Base-by-base conservation (phyloP, 1,140 invertebrate species). In the Magallana angulata region DNA sequence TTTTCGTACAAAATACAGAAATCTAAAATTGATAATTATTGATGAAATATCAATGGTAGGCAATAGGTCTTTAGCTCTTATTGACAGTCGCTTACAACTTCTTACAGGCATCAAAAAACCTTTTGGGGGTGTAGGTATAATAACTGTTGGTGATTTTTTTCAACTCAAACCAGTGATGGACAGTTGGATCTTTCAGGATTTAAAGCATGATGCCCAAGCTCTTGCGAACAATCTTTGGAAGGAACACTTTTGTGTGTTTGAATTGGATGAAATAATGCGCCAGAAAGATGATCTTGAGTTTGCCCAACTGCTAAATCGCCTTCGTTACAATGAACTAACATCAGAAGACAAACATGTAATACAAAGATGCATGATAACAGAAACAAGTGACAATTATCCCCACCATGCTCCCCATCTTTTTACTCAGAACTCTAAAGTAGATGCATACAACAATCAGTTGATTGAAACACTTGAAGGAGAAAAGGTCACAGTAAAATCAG, bases 251-350 rank as follows among this genome's bases (percentile, higher is more conserved):
- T 12, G 30, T 12, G 30, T 80, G 76, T 36, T 18, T 88, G 88
- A 91, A 85, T 58, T 91, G 14, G 90, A 62, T 80, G 85, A 87
- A 57, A 89, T 91, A 18, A 91, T 91, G 90, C 60, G 90, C 76
- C 89, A 90, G 82, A 87, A 62, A 82, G 85, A 90, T 85, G 88
- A 89, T 64, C 87, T 81, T 58, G 30, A 64, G 5, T 91, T 90
- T 91, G 89, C 90, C 56, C 62, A 91, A 81, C 62, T 88, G 11
- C 58, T 90, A 1, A 90, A 91, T 71, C 84, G 68, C 60, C 48
- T 90, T 58, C 57, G 83, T 48, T 59, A 82, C 71, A 59, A 83
- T 30, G 87, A 90, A 7, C 76, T 83, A n/a, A 87, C 81, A 71
- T 36, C 18, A 1, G 59, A 81, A 36, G 89, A 90, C 60, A 62